Conservation (phyloP, 2,888 invertebrate genomes). For the Prosapia bicincta region DNA sequence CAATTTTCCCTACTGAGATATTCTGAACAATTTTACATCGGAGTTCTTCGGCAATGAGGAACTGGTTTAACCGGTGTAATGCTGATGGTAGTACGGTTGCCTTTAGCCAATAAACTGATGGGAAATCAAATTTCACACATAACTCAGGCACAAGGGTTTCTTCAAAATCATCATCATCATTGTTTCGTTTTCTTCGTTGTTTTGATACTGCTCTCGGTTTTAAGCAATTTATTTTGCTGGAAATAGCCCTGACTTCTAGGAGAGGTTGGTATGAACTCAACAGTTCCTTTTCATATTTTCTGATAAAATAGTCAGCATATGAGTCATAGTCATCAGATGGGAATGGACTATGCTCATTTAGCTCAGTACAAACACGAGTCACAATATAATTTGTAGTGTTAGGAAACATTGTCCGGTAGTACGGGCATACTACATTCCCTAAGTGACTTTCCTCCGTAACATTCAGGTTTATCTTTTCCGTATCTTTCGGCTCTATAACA, state of each 20-base stretch:
- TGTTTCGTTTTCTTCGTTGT: constrained; percentile 41
- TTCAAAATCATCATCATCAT: too few species aligned
- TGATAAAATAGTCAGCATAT: too few species aligned
- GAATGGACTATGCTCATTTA: constrained; percentile 64
- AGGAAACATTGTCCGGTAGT: constrained; percentile 59
- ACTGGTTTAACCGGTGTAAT: constrained; percentile 66
- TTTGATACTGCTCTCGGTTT: constrained; percentile 47
- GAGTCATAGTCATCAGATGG: too few species aligned
- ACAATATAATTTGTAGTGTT: constrained; percentile 50
- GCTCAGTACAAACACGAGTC: too few species aligned
- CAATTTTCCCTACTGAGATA: too few species aligned
- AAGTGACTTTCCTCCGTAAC: constrained; percentile 61
- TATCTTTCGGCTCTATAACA: too few species aligned
- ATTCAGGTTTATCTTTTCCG: constrained; percentile 51
- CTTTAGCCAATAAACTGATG: constrained; percentile 79
- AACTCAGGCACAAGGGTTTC: too few species aligned
- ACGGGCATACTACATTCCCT: constrained; percentile 77
- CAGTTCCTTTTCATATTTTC: too few species aligned
- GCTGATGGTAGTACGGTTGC: too few species aligned
- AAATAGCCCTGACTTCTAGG: too few species aligned
- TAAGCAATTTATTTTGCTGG: constrained; percentile 59
- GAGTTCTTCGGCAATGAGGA: constrained; percentile 72
- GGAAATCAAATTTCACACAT: constrained; percentile 69
- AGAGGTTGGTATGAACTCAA: too few species aligned
- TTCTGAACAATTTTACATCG: constrained; percentile 51